Evolutionary conservation across 1,140 invertebrate species (phyloP), one percentile per base, ranked within the genome.

Genomic region (Caenorhabditis tropicalis): DNA sequence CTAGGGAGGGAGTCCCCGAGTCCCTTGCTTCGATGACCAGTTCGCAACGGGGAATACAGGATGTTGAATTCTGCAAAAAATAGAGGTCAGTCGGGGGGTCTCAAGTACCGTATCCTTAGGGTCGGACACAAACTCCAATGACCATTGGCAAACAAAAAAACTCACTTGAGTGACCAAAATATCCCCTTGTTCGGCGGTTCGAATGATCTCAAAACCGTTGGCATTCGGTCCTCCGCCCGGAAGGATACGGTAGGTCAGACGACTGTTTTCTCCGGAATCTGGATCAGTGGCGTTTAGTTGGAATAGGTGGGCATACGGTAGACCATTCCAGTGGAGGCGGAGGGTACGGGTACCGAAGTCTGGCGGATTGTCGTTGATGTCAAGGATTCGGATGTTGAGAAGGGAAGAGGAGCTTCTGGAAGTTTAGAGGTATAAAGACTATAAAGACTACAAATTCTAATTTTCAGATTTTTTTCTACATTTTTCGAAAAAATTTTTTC

Each of bases 301-400:
- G 65, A 74, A 74, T 0, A 74, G 36, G 12, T 39, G 16, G 16
- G 36, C 24, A 10, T 74, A 43, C 24, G 36, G 36, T 0, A 43
- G 33, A 24, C 65, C 65, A 24, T 74, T 74, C 65, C 65, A 74
- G n/a, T 74, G 12, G 6, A 74, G 33, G 29, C 4, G 3, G 4
- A 74, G 29, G 7, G 36, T 24, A 2, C 65, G 36, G 36, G 43
- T 74, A 43, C 36, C 36, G 10, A 74, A 74, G 21, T 74, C 29
- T 7, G 65, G 65, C 12, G 65, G 65, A 24, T 74, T 74, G 36
- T 74, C 65, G 36, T 74, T 74, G n/a, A 46, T 74, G n/a, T 74
- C 65, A 9, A 74, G 65, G n/a, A 74, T 43, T 2, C n/a, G 21
- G 36, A 74, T 74, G 65, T 46, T 74, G 36, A 74, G 65, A 10